A percentile compares a stretch with the other conserved stretches of the same genome.
Conservation (phyloP, 2,888 invertebrate species). For the Cynaeus angustus region DNA sequence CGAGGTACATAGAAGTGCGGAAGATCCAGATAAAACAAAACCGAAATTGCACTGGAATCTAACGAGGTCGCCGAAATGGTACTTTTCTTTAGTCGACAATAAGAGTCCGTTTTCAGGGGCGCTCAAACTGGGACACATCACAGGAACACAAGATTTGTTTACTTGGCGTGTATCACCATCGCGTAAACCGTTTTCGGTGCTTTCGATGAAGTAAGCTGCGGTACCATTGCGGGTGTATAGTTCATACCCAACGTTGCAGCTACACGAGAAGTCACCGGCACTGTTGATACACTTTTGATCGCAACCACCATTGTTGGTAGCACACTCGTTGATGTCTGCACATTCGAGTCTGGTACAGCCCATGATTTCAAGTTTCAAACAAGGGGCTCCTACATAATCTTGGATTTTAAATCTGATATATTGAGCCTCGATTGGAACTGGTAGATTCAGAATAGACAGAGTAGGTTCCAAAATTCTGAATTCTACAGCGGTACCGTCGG, state of each 20-base stretch:
- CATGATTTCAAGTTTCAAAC: conserved; percentile 92
- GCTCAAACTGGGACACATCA: conserved; percentile 87
- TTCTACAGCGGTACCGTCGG: conserved; percentile 94
- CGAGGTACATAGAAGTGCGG: conserved; percentile 89
- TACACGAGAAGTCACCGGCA: conserved; percentile 90
- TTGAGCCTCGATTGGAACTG: conserved; percentile 93
- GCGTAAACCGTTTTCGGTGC: conserved; percentile 88
- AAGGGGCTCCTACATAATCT: conserved; percentile 92
- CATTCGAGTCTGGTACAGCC: conserved; percentile 94
- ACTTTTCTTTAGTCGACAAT: conserved; percentile 85
- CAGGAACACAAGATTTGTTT: conserved; percentile 95
- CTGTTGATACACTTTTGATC: conserved; percentile 94
- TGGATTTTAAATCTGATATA: conserved; percentile 90
- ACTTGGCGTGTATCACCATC: conserved; percentile 91
- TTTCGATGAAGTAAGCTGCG: conserved; percentile 87
- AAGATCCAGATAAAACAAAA: conserved; percentile 91
- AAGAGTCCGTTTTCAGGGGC: conserved; percentile 91
- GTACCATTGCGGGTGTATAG: conserved; percentile 92
- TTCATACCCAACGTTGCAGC: conserved; percentile 94
- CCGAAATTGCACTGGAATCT: conserved; percentile 97
- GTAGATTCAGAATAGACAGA: conserved; percentile 91
- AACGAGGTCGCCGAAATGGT: conserved; percentile 92
- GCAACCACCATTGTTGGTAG: conserved; percentile 90
- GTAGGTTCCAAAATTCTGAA: conserved; percentile 93
- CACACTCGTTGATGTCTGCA: conserved; percentile 91